Conservation (phyloP, 2,888 invertebrate genomes). For the Noctua comes region DNA sequence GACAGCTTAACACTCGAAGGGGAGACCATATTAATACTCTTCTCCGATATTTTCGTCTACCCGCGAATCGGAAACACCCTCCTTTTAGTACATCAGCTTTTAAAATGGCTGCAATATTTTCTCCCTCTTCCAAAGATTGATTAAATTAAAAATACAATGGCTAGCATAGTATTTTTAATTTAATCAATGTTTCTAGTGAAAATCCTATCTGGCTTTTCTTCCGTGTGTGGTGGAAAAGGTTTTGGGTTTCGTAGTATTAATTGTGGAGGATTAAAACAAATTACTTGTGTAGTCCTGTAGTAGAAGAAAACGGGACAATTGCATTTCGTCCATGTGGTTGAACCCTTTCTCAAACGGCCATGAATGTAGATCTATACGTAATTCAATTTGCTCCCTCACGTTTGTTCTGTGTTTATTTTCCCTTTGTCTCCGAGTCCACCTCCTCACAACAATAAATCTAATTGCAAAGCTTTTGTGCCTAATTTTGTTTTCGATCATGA, state of each 20-base stretch:
- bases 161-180: slow-evolving; percentile 25
- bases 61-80: slow-evolving; percentile 25
- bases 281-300: background rate
- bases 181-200: slow-evolving; percentile 20
- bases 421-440: slow-evolving; percentile 55
- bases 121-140: slow-evolving; percentile 8
- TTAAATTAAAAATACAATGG: background rate
- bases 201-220: background rate
- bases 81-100: slow-evolving; percentile 37
- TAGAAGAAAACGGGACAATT: slow-evolving; percentile 20
- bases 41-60: slow-evolving; percentile 60
- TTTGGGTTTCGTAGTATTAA: background rate
- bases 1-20: slow-evolving; percentile 76
- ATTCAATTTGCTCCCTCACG: slow-evolving; percentile 40
- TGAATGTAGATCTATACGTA: slow-evolving; percentile 15
- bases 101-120: slow-evolving; percentile 35
- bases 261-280: background rate
- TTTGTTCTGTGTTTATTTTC: slow-evolving; percentile 43
- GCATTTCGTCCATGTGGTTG: slow-evolving; percentile 30
- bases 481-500: slow-evolving; percentile 58
- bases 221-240: background rate
- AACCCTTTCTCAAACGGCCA: slow-evolving; percentile 28
- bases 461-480: slow-evolving; percentile 67
- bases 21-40: slow-evolving; percentile 76
- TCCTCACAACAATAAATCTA: slow-evolving; percentile 66